phyloP scores from a whole-genome alignment of 2,888 invertebrate genomes.

The Andrena fulva region DNA sequence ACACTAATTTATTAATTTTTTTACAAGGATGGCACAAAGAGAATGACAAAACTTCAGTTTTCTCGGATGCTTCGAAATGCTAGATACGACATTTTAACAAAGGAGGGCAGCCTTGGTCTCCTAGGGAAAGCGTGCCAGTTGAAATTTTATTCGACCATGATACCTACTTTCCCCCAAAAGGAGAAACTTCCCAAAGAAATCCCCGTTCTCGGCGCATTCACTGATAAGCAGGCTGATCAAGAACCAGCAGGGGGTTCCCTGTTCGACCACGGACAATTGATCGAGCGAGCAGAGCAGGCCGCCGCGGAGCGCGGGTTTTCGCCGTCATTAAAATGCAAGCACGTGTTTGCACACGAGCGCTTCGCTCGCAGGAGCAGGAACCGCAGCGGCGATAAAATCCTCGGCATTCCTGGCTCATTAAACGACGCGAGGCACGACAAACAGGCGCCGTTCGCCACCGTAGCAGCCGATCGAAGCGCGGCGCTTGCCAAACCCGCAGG shows the following conservation, averaged over 20 bases:
- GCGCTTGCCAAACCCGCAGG: constrained; percentile 63
- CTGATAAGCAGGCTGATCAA: not conserved
- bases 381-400: constrained; percentile 65
- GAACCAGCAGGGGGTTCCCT: not conserved
- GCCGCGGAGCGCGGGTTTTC: constrained; percentile 15
- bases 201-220: not conserved
- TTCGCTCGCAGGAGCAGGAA: constrained; percentile 33
- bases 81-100: no score
- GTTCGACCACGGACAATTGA: constrained; percentile 25
- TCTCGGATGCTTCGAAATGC: no score
- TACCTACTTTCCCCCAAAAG: no score
- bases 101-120: no score
- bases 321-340: constrained; percentile 66
- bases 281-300: constrained; percentile 1
- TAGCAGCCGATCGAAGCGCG: constrained; percentile 41
- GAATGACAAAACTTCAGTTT: no score
- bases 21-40: no score
- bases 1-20: no score
- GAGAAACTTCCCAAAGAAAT: not conserved
- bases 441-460: constrained; percentile 59
- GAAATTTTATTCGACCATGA: no score
- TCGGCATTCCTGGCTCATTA: constrained; percentile 73
- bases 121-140: no score
- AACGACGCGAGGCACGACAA: constrained; percentile 67
- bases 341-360: constrained; percentile 56